These are phyloP conservation scores for Cecropterus lyciades DNA, from an alignment of 1,140 invertebrate genomes.

Conservation along the genomic window DNA sequence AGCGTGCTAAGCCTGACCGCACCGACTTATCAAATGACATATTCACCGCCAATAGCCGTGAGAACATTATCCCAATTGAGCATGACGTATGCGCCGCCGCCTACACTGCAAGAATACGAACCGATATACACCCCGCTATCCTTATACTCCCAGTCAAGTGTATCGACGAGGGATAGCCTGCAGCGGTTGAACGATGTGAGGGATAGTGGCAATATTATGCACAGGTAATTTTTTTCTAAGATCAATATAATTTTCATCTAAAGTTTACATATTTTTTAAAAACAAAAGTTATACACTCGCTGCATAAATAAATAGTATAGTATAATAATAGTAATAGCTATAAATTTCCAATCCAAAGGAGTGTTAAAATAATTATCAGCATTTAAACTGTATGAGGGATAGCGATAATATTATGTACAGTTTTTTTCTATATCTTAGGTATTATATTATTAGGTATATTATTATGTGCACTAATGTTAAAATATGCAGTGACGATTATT, in stretches of 20 bases:
- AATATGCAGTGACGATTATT: no score
- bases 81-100: conserved; percentile 78
- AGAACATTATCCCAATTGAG: conserved; percentile 78
- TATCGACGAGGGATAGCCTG: conserved; percentile 72
- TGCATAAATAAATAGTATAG: no score
- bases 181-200: conserved; percentile 74
- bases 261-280: no score
- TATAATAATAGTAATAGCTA: no score
- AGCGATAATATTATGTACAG: no score
- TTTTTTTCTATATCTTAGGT: no score
- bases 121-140: conserved; percentile 79
- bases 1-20: conserved; percentile 76
- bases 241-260: no score
- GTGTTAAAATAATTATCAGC: no score
- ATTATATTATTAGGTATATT: background rate
- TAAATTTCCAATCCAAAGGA: no score
- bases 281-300: no score
- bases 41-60: conserved; percentile 76
- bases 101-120: conserved; percentile 76
- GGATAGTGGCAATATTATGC: conserved; percentile 64
- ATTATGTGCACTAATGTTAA: no score
- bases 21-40: conserved; percentile 67
- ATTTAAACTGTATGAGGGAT: no score
- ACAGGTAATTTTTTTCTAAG: conserved; percentile 70
- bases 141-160: conserved; percentile 75